Evolutionary conservation across 2,113 vertebrate species (phyloP), one percentile per base, ranked within the genome.

Genomic region (Fulmarus glacialis): DNA sequence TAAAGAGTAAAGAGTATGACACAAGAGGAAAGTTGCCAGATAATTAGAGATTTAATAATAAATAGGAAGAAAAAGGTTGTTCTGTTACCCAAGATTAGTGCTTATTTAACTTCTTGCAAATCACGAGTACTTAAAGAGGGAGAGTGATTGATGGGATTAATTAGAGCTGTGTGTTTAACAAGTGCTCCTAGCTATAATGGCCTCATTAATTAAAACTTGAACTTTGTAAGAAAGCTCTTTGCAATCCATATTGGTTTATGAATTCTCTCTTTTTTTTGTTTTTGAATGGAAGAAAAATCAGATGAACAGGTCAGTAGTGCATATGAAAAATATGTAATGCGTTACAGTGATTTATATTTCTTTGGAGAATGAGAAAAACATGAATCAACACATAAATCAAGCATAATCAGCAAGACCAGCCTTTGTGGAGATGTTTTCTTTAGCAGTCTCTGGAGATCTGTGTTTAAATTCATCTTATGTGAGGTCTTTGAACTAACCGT

Each of bases 161-260:
- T 96, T 94, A 80, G 45, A 82, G 18, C 36, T 91, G 12, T 77
- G 79, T 72, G 77, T 93, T 96, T 96, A 94, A 88, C 77, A 91
- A 91, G 75, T 84, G 34, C 19, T 93, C 16, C 52, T 79, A 62
- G 30, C 47, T 84, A 43, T 72, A 70, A 43, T 89, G 40, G 68
- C 30, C 68, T 89, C 56, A 90, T 90, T 87, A 95, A 85, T 94
- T 95, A 93, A 87, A 96, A 80, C 27, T 56, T 87, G 60, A 95
- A 87, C n/a, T 82, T 89, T 48, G 22, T 45, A 73, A 63, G 45
- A 93, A 72, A 48, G 26, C 40, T 60, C 8, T 89, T 81, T 77
- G 32, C 38, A 82, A 66, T 92, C 30, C 30, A 19, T 73, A 66
- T 34, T 89, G 62, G 43, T 72, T 94, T 96, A 75, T 23, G 3